phyloP scores from a whole-genome alignment of 2,113 vertebrate genomes.

The Tragelaphus strepsiceros region DNA sequence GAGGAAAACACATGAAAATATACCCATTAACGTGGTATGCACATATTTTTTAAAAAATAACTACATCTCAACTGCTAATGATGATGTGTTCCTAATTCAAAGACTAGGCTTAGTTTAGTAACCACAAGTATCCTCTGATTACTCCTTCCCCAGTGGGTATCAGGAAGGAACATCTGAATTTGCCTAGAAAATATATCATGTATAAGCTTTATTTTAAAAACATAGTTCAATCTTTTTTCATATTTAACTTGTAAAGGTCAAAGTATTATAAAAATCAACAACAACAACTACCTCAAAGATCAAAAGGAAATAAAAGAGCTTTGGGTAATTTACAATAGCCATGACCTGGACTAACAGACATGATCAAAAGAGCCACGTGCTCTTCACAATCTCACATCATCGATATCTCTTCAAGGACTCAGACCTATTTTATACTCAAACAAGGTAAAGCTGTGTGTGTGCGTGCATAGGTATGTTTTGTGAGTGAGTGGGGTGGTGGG shows the following conservation, averaged over 20 bases:
- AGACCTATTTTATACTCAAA: background rate
- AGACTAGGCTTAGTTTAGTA: background rate
- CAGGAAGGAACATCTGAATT: background rate
- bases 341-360: background rate
- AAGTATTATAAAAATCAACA: background rate
- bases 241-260: background rate
- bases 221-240: background rate
- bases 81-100: background rate
- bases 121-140: background rate
- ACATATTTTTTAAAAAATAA: background rate
- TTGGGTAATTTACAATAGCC: background rate
- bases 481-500: too few species aligned
- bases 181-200: background rate
- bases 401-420: background rate
- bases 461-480: background rate
- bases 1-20: background rate
- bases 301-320: background rate
- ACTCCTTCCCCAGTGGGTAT: fast-evolving
- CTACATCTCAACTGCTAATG: background rate
- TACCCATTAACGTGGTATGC: fast-evolving
- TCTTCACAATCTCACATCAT: background rate
- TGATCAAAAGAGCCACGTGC: background rate
- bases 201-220: background rate
- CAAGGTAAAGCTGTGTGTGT: background rate
- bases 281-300: background rate